Evolutionary conservation across 1,140 invertebrate species (phyloP), one percentile per base, ranked within the genome.

Genomic region (Drosophila lacteicornis): DNA sequence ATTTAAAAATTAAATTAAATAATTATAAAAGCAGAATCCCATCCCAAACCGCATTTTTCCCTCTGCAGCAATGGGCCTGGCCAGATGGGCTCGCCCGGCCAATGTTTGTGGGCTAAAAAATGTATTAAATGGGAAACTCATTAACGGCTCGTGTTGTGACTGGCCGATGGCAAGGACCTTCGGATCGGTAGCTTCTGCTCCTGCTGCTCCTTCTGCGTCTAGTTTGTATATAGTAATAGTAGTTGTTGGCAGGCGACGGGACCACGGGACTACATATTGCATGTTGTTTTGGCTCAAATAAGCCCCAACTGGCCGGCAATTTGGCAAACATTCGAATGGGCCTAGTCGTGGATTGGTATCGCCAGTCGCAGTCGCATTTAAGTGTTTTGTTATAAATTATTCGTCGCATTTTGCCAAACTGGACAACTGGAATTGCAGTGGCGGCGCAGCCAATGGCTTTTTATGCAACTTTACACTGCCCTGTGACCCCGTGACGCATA

Each of bases 381-480:
- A 79, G 69, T 79, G 71, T 76, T 55, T 83, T 80, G 53, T 76
- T 71, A 75, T 90, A 84, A 90, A 88, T 88, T 88, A 87, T 88
- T 79, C 63, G 78, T 45, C 57, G 61, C 60, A 74, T 71, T 78
- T 79, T 61, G 33, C 57, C 43, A 65, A 70, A 60, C 70, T 50
- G 82, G 65, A 67, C 66, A 49, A 60, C 49, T 60, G 57, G 46
- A 82, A 61, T 61, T 58, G 65, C 66, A 66, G 63, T 69, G 46
- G 62, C 62, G 63, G 62, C 57, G 17, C 51, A 55, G 12, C 33
- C 17, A 60, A 58, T 82, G 70, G 62, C 45, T 75, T 88, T 75
- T 87, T 79, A 77, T 87, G 51, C 67, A 67, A 79, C 58, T 74
- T 71, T 80, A 62, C 68, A 66, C 68, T 73, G 73, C 81, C 63